These are phyloP conservation scores for Euthynnus affinis DNA, from an alignment of 2,797 vertebrate species.

Conservation along the genomic window DNA sequence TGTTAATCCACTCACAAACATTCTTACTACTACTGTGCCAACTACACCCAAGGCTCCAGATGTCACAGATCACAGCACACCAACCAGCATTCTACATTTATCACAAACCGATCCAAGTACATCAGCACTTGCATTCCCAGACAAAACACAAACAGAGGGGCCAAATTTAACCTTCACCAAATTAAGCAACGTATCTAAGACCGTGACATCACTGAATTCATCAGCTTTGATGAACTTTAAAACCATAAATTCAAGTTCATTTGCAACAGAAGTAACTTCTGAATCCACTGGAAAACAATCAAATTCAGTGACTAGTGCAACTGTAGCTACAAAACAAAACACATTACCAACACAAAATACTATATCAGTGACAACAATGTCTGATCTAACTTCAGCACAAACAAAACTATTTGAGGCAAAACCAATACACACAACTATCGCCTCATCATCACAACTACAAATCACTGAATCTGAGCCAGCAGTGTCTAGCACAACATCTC, in stretches of 20 bases:
- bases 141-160: slow-evolving; percentile 1
- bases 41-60: slow-evolving; percentile 14
- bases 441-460: not conserved
- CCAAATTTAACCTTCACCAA: not conserved
- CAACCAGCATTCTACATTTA: slow-evolving; percentile 4
- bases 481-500: too few relatives aligned
- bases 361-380: too few relatives aligned
- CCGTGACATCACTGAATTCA: not conserved
- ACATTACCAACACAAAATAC: not conserved
- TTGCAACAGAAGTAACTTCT: not conserved
- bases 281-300: not conserved
- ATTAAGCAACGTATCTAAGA: not conserved
- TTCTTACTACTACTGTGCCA: not conserved
- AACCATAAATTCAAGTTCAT: not conserved
- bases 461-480: not conserved
- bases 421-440: too few relatives aligned
- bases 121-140: not conserved
- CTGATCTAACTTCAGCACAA: not conserved
- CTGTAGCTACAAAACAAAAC: not conserved
- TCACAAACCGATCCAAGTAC: not conserved
- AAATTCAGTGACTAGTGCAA: not conserved
- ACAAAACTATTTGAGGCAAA: too few relatives aligned
- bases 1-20: not conserved
- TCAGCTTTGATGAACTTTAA: not conserved
- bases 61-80: not conserved